phyloP scores from a whole-genome alignment of 2,797 vertebrate species.

The Phylloscopus collybita region DNA sequence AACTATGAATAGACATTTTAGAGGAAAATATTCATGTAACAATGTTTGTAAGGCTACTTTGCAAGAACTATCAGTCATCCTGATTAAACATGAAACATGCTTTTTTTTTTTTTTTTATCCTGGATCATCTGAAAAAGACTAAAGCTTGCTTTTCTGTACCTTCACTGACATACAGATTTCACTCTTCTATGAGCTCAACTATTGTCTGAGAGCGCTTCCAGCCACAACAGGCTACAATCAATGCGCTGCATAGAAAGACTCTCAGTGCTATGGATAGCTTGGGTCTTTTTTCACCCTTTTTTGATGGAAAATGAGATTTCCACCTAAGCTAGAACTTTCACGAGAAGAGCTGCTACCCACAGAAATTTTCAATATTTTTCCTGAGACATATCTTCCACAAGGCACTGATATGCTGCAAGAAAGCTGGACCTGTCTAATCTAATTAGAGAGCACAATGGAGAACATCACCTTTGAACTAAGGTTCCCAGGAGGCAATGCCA shows the following conservation, averaged over 20 bases:
- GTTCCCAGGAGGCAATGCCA: background rate
- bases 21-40: background rate
- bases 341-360: background rate
- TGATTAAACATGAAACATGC: background rate
- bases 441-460: background rate
- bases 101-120: background rate
- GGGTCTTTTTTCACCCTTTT: background rate
- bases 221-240: background rate
- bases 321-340: background rate
- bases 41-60: background rate
- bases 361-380: background rate
- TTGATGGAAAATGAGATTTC: background rate
- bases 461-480: background rate
- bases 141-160: background rate
- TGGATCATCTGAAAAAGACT: background rate
- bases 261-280: background rate
- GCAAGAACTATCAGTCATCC: fast-evolving
- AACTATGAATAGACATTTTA: background rate
- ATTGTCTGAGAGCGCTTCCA: background rate
- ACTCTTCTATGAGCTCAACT: background rate
- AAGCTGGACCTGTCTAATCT: background rate
- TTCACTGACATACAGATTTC: background rate
- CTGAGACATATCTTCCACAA: background rate
- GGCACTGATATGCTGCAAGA: background rate
- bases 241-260: fast-evolving